Evolutionary conservation across 2,797 vertebrate species (phyloP).

Genomic region (Sebastolobus altivelis): DNA sequence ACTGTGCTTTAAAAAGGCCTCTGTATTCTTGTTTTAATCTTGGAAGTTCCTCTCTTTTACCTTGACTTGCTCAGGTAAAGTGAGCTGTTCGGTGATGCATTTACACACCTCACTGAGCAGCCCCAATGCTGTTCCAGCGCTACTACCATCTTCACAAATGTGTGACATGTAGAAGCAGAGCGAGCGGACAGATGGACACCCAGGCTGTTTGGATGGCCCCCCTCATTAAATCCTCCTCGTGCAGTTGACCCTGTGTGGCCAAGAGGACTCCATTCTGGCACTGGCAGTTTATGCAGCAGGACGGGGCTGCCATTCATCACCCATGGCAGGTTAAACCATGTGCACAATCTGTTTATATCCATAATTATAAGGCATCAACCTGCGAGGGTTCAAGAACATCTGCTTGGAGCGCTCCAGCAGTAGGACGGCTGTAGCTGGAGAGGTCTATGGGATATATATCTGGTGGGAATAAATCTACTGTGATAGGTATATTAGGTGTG

Average conservation of each 20-base stretch:
- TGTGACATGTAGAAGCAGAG: conserved; percentile 52
- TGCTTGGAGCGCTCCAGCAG: conserved; percentile 56
- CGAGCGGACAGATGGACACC: conserved; percentile 72
- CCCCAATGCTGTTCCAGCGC: background rate
- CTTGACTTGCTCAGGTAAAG: conserved; percentile 3
- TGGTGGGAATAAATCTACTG: conserved; percentile 45
- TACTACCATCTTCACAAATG: conserved; percentile 26
- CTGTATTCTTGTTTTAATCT: background rate
- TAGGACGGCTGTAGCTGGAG: conserved; percentile 34
- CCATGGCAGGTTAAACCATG: conserved; percentile 77
- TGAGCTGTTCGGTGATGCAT: conserved; percentile 11
- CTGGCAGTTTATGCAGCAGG: conserved; percentile 62
- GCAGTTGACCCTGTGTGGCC: conserved; percentile 70
- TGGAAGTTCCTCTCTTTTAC: conserved; percentile 1
- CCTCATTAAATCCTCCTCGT: conserved; percentile 72
- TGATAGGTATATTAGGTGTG: conserved; percentile 55
- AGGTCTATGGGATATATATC: conserved; percentile 50
- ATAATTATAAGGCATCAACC: conserved; percentile 79
- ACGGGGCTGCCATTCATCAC: conserved; percentile 78
- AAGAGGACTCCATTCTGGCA: conserved; percentile 60
- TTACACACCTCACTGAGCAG: conserved; percentile 29
- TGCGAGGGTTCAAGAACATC: conserved; percentile 74
- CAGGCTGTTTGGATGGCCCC: conserved; percentile 59
- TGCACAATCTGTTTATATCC: conserved; percentile 81
- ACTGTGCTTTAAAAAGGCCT: background rate